These are phyloP conservation scores for Porites lutea DNA, from an alignment of 64 coral and sea anemone species.

Conservation along the genomic window DNA sequence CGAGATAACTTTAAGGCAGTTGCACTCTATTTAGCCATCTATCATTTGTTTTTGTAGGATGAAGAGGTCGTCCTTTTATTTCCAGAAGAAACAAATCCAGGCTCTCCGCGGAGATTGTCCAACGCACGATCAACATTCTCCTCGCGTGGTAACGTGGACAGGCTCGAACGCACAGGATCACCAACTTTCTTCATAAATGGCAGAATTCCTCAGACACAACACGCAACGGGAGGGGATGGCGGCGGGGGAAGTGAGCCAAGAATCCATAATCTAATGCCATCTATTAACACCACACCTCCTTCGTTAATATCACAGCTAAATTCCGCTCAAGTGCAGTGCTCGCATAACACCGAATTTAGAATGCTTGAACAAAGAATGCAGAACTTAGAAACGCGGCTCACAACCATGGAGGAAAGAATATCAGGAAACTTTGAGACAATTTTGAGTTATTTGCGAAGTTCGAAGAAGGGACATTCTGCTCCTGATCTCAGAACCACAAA, in stretches of 20 bases:
- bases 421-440: conserved; percentile 43
- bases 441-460: conserved; percentile 28
- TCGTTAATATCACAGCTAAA: not conserved
- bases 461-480: not conserved
- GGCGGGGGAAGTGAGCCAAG: not conserved
- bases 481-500: conserved; percentile 33
- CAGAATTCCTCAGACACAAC: not conserved
- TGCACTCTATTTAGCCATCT: too few relatives aligned
- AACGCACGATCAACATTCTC: conserved; percentile 40
- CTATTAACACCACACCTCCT: not conserved
- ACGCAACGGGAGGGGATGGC: not conserved
- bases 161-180: conserved; percentile 24
- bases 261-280: not conserved
- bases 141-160: conserved; percentile 4
- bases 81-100: not conserved
- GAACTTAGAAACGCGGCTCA: not conserved
- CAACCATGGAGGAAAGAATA: not conserved
- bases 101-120: conserved; percentile 4
- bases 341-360: conserved; percentile 1
- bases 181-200: conserved; percentile 39
- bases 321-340: not conserved
- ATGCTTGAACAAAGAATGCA: not conserved
- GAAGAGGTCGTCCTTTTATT: not conserved
- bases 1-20: too few relatives aligned
- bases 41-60: not conserved